Conservation (phyloP, 2,888 invertebrate genomes). For the Epistrophe grossulariae region DNA sequence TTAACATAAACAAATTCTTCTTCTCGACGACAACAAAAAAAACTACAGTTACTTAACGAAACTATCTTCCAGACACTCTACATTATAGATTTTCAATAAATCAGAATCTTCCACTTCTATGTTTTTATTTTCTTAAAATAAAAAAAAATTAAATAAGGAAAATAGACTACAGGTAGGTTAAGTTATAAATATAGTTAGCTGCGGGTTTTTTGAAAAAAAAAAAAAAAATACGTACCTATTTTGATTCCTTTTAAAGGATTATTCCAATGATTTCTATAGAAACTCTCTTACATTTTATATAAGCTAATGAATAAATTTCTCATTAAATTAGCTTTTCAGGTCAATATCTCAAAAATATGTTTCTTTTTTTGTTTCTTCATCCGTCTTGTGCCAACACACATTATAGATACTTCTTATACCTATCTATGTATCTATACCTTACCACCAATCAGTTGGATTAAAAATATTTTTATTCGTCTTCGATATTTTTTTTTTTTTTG, state of each 20-base stretch:
- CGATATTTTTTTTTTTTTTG: background rate
- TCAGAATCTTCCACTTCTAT: slow-evolving; percentile 48
- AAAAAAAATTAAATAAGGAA: background rate
- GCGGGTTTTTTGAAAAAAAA: slow-evolving; percentile 13
- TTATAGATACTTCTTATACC: slow-evolving; percentile 23
- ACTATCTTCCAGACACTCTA: background rate
- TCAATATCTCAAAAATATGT: slow-evolving; percentile 70
- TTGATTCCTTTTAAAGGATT: slow-evolving; percentile 68
- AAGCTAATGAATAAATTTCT: slow-evolving; percentile 72
- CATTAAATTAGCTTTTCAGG: slow-evolving; percentile 67
- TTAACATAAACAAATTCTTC: slow-evolving; percentile 12
- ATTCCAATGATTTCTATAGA: slow-evolving; percentile 54
- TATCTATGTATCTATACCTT: background rate
- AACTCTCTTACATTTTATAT: slow-evolving; percentile 17
- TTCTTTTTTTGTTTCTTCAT: slow-evolving; percentile 17
- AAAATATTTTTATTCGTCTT: slow-evolving; percentile 54
- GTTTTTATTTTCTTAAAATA: slow-evolving; percentile 13
- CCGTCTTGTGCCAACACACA: slow-evolving; percentile 24
- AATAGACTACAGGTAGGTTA: background rate
- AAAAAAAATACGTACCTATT: slow-evolving; percentile 4
- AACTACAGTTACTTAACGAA: slow-evolving; percentile 15
- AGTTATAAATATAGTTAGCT: background rate
- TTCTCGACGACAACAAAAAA: background rate
- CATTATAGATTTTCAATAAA: slow-evolving; percentile 50
- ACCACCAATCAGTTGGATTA: slow-evolving; percentile 64